These are phyloP conservation scores for Gobionotothen gibberifrons DNA, from an alignment of 2,797 vertebrate genomes.

Conservation along the genomic window DNA sequence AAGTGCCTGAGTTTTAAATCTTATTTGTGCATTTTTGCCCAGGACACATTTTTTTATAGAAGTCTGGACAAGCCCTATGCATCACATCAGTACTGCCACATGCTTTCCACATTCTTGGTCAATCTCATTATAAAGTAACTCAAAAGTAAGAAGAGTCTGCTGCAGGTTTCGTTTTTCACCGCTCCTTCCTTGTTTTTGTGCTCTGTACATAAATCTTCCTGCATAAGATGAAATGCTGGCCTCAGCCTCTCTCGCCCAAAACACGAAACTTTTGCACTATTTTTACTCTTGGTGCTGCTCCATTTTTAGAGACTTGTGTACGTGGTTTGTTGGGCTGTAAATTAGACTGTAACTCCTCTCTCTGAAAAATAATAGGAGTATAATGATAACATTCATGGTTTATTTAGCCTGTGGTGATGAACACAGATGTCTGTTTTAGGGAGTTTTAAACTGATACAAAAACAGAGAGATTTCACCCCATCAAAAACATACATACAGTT, in stretches of 20 bases:
- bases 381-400: conserved; percentile 34
- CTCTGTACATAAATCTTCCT: conserved; percentile 45
- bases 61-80: background rate
- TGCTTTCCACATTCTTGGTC: background rate
- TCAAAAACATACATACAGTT: background rate
- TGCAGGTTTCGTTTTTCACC: conserved; percentile 15
- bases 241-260: conserved; percentile 50
- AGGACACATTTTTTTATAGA: background rate
- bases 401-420: conserved; percentile 22
- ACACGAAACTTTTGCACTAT: conserved; percentile 60
- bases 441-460: conserved; percentile 8
- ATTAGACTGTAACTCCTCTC: conserved; percentile 45
- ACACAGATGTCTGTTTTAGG: conserved; percentile 21
- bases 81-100: background rate
- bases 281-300: conserved; percentile 54
- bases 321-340: conserved; percentile 53
- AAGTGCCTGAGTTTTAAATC: conserved; percentile 13
- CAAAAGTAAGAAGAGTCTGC: background rate
- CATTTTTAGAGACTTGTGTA: conserved; percentile 54
- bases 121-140: background rate
- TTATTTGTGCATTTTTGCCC: conserved; percentile 4
- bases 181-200: conserved; percentile 40
- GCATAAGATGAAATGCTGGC: conserved; percentile 44
- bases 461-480: background rate
- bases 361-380: conserved; percentile 44